phyloP scores from a whole-genome alignment of 2,113 vertebrate genomes.

The Nycticryphes semicollaris region DNA sequence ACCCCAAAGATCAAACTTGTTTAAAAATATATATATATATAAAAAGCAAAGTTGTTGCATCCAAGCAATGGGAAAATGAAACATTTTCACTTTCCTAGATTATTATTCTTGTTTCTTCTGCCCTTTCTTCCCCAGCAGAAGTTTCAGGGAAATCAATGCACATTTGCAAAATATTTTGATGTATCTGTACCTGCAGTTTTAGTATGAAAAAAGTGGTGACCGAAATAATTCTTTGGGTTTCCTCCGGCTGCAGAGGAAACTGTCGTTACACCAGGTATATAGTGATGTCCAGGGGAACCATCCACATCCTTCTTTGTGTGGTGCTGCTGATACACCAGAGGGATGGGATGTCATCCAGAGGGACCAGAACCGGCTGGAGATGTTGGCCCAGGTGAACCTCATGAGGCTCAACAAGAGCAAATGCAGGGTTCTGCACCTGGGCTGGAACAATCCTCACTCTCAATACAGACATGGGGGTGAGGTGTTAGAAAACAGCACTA shows the following conservation, averaged over 20 bases:
- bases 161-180: not conserved
- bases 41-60: not conserved
- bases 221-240: not conserved
- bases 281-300: fast-evolving
- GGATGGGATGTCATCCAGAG: too few relatives aligned
- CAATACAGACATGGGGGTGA: too few relatives aligned
- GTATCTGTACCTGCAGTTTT: not conserved
- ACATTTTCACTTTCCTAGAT: not conserved
- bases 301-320: not conserved
- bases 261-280: not conserved
- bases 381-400: too few relatives aligned
- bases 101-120: not conserved
- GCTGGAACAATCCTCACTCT: too few relatives aligned
- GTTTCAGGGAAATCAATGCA: not conserved
- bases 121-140: not conserved
- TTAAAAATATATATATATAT: not conserved
- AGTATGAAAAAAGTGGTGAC: not conserved
- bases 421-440: too few relatives aligned
- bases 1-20: not conserved
- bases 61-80: not conserved
- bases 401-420: too few relatives aligned
- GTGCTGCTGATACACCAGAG: too few relatives aligned
- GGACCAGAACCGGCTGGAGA: too few relatives aligned
- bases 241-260: not conserved
- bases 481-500: too few relatives aligned